phyloP scores from a whole-genome alignment of 23 tunicate genomes.

The Styela plicata region DNA sequence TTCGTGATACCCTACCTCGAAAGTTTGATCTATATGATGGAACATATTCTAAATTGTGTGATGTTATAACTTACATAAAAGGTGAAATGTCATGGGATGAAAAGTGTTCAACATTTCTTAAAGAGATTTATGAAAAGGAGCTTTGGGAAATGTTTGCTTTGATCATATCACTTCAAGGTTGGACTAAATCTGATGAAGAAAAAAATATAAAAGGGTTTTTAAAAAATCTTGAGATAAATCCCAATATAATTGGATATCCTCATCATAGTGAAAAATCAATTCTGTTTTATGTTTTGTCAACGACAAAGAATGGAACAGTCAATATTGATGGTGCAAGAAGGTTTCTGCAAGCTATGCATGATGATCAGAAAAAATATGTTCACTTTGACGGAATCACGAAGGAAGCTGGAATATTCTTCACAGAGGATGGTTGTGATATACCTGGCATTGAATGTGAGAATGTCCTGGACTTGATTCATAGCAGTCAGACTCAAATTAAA shows the following conservation, averaged over 20 bases:
- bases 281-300: not conserved
- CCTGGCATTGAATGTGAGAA: not conserved
- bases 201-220: too few relatives aligned
- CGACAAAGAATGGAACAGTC: not conserved
- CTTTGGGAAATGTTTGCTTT: not conserved
- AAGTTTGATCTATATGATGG: not conserved
- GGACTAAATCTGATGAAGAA: not conserved
- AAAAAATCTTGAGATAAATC: not conserved
- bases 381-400: not conserved
- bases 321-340: not conserved
- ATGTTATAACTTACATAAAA: not conserved
- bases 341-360: not conserved
- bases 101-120: not conserved
- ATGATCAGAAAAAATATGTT: not conserved
- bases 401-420: not conserved
- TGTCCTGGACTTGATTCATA: not conserved
- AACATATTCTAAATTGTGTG: not conserved
- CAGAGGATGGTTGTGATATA: not conserved
- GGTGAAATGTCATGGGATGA: not conserved
- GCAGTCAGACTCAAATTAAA: not conserved
- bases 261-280: not conserved
- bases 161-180: not conserved
- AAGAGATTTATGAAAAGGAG: not conserved
- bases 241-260: not conserved
- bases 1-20: not conserved